Conservation (phyloP, 2,113 vertebrate genomes). For the Madoqua kirkii region DNA sequence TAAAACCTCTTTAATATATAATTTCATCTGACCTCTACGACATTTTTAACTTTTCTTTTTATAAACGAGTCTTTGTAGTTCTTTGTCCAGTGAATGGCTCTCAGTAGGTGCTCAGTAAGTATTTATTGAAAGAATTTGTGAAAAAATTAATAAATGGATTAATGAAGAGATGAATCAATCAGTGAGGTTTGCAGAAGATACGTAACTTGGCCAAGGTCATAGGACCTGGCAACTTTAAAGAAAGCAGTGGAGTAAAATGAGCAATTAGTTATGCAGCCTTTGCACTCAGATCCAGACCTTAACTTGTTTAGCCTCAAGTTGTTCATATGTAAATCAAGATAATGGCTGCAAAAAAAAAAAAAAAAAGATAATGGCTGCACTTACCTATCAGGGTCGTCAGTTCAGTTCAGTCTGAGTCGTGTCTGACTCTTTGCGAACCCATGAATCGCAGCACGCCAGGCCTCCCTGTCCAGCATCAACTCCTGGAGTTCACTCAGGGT, state of each 20-base stretch:
- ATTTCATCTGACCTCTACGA: neutral
- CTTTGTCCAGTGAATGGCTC: neutral
- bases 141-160: neutral
- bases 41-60: neutral
- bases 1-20: neutral
- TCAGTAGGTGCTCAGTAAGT: neutral
- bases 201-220: neutral
- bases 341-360: too few species aligned
- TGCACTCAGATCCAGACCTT: neutral
- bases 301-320: neutral
- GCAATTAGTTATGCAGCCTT: neutral
- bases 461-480: too few species aligned
- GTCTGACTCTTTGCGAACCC: too few species aligned
- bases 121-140: neutral
- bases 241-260: rapidly evolving
- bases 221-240: neutral
- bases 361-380: neutral
- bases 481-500: neutral
- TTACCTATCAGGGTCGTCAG: neutral
- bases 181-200: neutral
- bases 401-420: too few species aligned
- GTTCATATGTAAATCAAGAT: neutral
- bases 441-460: too few species aligned
- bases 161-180: neutral
- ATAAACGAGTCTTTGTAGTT: neutral